Percentiles rank a stretch among this genome's conserved stretches.
phyloP scores from a whole-genome alignment of 2,113 vertebrate genomes.

The Lepus americanus region DNA sequence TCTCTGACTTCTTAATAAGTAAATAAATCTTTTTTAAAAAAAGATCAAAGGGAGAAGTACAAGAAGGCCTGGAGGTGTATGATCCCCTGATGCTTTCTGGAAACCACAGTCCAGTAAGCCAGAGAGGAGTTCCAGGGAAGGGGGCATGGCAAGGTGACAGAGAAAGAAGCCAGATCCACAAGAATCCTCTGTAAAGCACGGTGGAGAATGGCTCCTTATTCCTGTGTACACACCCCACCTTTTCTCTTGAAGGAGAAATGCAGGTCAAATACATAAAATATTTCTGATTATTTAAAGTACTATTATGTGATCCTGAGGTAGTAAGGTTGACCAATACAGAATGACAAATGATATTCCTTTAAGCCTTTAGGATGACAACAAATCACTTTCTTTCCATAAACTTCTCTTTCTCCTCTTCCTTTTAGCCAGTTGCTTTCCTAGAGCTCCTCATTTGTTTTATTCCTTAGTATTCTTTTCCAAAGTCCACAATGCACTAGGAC shows the following conservation, averaged over 20 bases:
- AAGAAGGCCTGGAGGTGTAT: background rate
- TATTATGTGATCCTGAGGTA: background rate
- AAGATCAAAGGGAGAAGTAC: background rate
- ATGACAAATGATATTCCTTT: background rate
- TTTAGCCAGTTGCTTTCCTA: background rate
- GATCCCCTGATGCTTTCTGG: background rate
- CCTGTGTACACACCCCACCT: too few relatives aligned
- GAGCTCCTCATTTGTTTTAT: background rate
- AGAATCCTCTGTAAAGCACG: background rate
- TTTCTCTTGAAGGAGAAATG: conserved; percentile 4
- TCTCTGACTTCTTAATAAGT: too few relatives aligned
- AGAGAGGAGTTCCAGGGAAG: background rate
- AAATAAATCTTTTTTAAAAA: too few relatives aligned
- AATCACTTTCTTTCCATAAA: background rate
- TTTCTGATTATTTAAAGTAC: background rate
- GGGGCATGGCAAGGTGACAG: background rate
- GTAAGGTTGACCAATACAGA: background rate
- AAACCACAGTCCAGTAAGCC: background rate
- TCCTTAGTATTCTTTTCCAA: conserved; percentile 9
- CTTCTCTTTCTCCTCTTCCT: background rate
- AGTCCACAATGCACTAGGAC: background rate
- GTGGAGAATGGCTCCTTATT: background rate
- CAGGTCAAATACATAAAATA: background rate
- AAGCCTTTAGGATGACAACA: background rate
- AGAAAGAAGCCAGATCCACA: background rate